These are phyloP conservation scores for Trypoxylon attenuatum DNA, from an alignment of 2,888 invertebrate species.

Conservation along the genomic window DNA sequence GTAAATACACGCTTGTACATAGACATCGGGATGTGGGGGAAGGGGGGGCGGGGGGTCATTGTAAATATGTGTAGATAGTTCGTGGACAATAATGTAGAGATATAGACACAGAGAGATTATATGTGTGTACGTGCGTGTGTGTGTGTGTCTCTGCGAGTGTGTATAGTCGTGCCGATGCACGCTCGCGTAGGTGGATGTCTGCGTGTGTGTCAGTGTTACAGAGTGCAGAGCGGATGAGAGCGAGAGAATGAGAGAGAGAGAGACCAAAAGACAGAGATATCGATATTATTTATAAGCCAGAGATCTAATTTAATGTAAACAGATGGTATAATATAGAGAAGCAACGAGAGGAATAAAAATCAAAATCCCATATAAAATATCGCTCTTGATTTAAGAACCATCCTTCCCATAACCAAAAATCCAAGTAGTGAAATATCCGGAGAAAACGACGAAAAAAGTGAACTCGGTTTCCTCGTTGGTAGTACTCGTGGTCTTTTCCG, in stretches of 20 bases:
- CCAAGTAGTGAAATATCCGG: neutral
- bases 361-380: constrained; percentile 45
- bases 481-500: too few relatives aligned
- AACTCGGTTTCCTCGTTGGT: too few relatives aligned
- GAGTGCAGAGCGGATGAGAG: constrained; percentile 21
- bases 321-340: constrained; percentile 62
- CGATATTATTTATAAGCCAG: constrained; percentile 69
- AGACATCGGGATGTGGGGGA: too few relatives aligned
- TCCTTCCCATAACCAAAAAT: neutral
- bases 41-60: constrained; percentile 6
- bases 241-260: constrained; percentile 24
- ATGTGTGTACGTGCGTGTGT: constrained; percentile 13
- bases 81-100: constrained; percentile 64
- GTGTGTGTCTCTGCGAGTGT: neutral
- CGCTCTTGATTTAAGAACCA: neutral
- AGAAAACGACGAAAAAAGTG: too few relatives aligned
- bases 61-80: constrained; percentile 60
- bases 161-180: constrained; percentile 6
- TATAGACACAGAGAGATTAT: constrained; percentile 25
- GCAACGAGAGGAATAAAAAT: constrained; percentile 61
- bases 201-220: constrained; percentile 35
- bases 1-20: constrained; percentile 51
- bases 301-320: constrained; percentile 71
- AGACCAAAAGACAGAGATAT: constrained; percentile 58
- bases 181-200: neutral